Evolutionary conservation across 2,113 vertebrate genomes (phyloP), one percentile per base, ranked within the genome.

Genomic region (Pluvialis apricaria): DNA sequence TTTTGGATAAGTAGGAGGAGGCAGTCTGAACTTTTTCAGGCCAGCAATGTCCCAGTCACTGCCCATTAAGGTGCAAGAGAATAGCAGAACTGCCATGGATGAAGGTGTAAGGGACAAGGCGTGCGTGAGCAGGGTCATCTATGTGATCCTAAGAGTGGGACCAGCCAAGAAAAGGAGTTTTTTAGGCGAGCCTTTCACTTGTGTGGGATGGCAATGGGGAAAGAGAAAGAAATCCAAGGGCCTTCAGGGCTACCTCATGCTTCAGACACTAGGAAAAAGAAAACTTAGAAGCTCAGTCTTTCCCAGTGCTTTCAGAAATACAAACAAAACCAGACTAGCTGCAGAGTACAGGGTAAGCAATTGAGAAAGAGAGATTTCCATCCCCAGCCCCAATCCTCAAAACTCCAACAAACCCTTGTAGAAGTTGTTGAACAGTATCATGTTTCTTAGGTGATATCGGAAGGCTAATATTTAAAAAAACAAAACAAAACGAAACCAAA

Each of bases 231-330:
- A 85, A 70, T 25, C 4, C 0, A 3, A 77, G 19, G 31, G 38
- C 3, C 8, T 11, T 88, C 2, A 3, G 5, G 1, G 0, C 15
- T 40, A 51, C 12, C 49, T 88, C 29, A 25, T 61, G 49, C 31
- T 86, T 20, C 40, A 14, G 54, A 81, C 26, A 49, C 10, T 8
- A 44, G 8, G 21, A 61, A 91, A 57, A 92, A 61, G 11, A 72
- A 77, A 80, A 69, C 6, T 12, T 28, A n/a, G n/a, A 78, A 90
- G 40, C 25, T 38, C 51, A 75, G 58, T 26, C 31, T 75, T 32
- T 36, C 22, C 9, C 36, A 25, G 5, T 26, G 38, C 73, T 81
- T 94, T 57, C 64, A 86, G 16, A 87, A 86, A 70, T 17, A 64
- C 11, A 64, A 51, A 82, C 16, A 76, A 68, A 88, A 71, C 7